These are phyloP conservation scores for Kuschelorhynchus macadamiae DNA, from an alignment of 2,888 invertebrate species.

Conservation along the genomic window DNA sequence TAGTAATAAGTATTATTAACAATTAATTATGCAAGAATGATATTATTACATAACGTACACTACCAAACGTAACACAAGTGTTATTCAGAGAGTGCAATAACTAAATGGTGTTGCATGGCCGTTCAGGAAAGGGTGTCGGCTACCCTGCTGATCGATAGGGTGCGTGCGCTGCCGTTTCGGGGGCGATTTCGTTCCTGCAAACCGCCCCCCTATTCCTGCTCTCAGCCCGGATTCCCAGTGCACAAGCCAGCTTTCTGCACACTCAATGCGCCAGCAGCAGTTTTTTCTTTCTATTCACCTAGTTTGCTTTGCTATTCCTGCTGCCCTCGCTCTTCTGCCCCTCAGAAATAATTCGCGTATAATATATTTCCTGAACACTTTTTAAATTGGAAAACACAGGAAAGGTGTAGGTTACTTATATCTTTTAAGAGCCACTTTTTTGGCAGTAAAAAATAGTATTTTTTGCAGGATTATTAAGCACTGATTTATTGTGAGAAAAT, in stretches of 20 bases:
- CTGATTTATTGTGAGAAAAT: no score
- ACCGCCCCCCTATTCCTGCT: slow-evolving; percentile 55
- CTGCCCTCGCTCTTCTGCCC: neutral
- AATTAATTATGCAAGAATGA: slow-evolving; percentile 71
- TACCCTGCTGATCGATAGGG: slow-evolving; percentile 64
- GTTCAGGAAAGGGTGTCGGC: slow-evolving; percentile 71
- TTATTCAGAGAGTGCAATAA: slow-evolving; percentile 76
- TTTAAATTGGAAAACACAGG: no score
- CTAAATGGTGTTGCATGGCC: slow-evolving; percentile 73
- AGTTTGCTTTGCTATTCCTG: slow-evolving; percentile 27
- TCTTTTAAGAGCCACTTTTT: no score
- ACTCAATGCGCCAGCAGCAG: slow-evolving; percentile 34
- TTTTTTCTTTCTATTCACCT: slow-evolving; percentile 35
- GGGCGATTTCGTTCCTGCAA: slow-evolving; percentile 47
- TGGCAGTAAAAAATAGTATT: no score
- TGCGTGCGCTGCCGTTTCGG: slow-evolving; percentile 62
- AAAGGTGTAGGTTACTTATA: no score
- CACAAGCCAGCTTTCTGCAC: slow-evolving; percentile 47
- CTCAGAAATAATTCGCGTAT: no score
- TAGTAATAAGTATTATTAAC: slow-evolving; percentile 70
- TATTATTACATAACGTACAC: slow-evolving; percentile 73
- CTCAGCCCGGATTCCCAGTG: slow-evolving; percentile 49
- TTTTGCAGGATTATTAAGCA: no score
- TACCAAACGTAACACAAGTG: slow-evolving; percentile 76
- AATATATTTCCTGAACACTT: no score